phyloP scores from a whole-genome alignment of 2,888 invertebrate genomes.

The Platycnemis pennipes region DNA sequence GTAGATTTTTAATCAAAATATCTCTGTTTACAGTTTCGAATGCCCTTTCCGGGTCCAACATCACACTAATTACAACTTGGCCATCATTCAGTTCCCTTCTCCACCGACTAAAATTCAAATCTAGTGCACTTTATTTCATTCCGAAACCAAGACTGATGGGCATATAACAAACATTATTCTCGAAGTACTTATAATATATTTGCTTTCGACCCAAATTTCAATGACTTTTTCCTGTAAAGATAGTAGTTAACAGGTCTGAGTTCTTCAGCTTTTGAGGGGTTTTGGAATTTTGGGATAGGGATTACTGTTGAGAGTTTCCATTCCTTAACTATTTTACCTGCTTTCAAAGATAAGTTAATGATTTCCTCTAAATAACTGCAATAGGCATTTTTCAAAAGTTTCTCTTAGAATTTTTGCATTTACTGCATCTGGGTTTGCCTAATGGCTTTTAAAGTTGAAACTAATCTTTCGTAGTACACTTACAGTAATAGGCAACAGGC shows the following conservation, averaged over 20 bases:
- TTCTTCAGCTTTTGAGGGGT: too few relatives aligned
- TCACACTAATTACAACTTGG: too few relatives aligned
- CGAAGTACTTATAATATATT: too few relatives aligned
- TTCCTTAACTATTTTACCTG: not conserved
- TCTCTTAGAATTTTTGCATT: not conserved
- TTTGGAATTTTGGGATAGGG: not conserved
- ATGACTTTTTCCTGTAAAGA: too few relatives aligned
- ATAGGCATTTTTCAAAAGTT: not conserved
- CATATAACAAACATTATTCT: not conserved
- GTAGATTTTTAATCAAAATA: too few relatives aligned
- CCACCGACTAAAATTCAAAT: too few relatives aligned
- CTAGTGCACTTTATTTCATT: not conserved
- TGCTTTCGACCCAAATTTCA: too few relatives aligned
- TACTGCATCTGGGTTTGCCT: not conserved
- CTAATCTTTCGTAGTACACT: not conserved
- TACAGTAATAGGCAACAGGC: not conserved
- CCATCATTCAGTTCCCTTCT: too few relatives aligned
- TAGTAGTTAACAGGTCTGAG: too few relatives aligned
- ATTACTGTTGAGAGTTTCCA: not conserved
- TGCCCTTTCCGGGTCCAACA: too few relatives aligned
- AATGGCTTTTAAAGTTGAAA: not conserved
- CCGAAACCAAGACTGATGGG: not conserved
- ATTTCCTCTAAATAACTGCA: not conserved
- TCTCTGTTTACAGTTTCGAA: too few relatives aligned
- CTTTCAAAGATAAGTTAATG: not conserved